Evolutionary conservation across 2,797 vertebrate genomes (phyloP).

Genomic region (Pteropus rufus): DNA sequence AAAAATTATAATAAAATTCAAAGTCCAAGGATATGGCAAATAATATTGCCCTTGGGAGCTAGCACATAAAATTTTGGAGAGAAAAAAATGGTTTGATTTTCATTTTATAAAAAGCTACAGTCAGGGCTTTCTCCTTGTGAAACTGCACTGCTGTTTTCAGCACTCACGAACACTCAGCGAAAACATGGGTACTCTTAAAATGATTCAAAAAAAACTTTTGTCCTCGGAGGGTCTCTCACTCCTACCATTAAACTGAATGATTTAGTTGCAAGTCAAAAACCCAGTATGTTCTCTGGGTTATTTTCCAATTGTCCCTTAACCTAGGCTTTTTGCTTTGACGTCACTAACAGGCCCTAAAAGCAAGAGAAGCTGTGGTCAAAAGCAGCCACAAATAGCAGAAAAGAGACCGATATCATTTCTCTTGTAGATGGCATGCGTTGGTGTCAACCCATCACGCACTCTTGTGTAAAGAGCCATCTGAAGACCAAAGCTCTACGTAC

Average conservation of each 20-base stretch:
- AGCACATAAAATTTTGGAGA: background rate
- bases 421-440: constrained; percentile 43
- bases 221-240: constrained; percentile 66
- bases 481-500: background rate
- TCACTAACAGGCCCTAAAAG: constrained; percentile 63
- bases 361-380: constrained; percentile 69
- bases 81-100: background rate
- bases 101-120: background rate
- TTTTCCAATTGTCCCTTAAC: constrained; percentile 78
- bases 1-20: constrained; percentile 61
- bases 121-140: constrained; percentile 13
- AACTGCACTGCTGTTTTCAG: constrained; percentile 53
- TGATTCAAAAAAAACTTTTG: background rate
- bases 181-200: constrained; percentile 55
- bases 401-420: constrained; percentile 65
- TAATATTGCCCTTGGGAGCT: background rate
- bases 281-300: constrained; percentile 73
- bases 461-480: background rate
- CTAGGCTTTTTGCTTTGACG: constrained; percentile 74
- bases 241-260: constrained; percentile 62
- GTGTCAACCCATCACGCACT: background rate
- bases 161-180: constrained; percentile 30
- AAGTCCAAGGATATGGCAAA: background rate
- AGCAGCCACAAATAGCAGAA: constrained; percentile 59
- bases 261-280: constrained; percentile 76